Percentiles rank a stretch among this genome's conserved stretches.
Evolutionary conservation across 2,113 vertebrate genomes (phyloP).

Genomic region (Pterophyllum scalare): DNA sequence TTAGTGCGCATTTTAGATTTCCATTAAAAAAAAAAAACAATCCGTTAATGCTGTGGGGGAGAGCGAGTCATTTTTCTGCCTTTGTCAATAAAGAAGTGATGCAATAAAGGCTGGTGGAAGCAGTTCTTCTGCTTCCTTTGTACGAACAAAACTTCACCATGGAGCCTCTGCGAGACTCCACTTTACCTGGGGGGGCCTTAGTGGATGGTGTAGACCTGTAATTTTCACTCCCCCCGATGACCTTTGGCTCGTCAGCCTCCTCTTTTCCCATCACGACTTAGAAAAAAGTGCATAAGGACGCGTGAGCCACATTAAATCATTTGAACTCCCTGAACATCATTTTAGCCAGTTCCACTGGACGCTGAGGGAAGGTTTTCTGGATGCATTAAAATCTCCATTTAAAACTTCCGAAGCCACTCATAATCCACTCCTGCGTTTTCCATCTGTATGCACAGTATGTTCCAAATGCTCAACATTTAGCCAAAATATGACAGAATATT

Average conservation of each 20-base stretch:
- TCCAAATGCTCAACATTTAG: not conserved
- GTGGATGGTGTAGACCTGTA: not conserved
- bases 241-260: not conserved
- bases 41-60: not conserved
- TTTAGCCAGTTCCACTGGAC: not conserved
- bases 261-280: not conserved
- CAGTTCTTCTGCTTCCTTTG: not conserved
- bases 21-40: not conserved
- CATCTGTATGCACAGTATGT: conserved; percentile 26
- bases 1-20: conserved; percentile 9
- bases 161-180: not conserved
- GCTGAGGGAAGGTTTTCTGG: not conserved
- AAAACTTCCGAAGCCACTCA: not conserved
- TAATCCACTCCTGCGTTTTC: conserved; percentile 16
- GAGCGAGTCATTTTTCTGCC: not conserved
- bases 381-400: conserved; percentile 14
- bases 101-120: not conserved
- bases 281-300: not conserved
- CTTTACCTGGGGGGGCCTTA: not conserved
- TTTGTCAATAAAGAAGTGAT: conserved; percentile 4
- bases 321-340: not conserved
- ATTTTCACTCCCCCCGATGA: not conserved
- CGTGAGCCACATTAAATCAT: not conserved
- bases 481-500: conserved; percentile 9
- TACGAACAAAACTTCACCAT: not conserved